These are phyloP conservation scores for Cephus nigrinus DNA, from an alignment of 2,888 invertebrate species.

Conservation along the genomic window DNA sequence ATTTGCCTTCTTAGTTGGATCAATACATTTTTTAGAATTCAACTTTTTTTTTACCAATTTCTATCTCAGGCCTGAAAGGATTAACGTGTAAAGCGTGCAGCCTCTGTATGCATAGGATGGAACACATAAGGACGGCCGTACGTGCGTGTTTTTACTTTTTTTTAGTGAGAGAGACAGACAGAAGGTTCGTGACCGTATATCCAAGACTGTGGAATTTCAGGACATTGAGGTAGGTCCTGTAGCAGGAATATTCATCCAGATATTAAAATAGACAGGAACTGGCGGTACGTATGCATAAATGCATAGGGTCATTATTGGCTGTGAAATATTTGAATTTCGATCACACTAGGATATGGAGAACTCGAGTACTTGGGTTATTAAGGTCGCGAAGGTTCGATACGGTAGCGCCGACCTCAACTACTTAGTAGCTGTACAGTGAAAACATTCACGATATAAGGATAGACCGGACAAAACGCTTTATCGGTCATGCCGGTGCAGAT, in stretches of 20 bases:
- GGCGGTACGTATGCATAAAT: not conserved
- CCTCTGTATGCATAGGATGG: not conserved
- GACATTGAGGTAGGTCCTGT: not conserved
- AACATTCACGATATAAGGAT: not conserved
- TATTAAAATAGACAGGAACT: not conserved
- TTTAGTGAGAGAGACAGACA: not conserved
- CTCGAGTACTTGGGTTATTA: not conserved
- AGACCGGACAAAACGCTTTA: constrained; percentile 48
- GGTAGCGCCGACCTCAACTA: not conserved
- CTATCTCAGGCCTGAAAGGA: not conserved
- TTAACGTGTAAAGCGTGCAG: not conserved
- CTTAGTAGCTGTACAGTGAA: not conserved
- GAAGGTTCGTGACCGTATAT: not conserved
- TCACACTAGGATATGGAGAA: not conserved
- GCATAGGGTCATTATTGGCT: not conserved
- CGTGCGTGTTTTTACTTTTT: not conserved
- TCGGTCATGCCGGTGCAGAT: constrained; percentile 53
- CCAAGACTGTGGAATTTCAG: not conserved
- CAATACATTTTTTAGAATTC: not conserved
- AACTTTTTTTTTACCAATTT: not conserved
- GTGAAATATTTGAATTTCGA: not conserved
- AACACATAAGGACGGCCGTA: not conserved
- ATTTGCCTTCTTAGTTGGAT: not conserved
- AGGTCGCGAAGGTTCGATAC: not conserved
- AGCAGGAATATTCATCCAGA: not conserved